phyloP scores from a whole-genome alignment of 2,888 invertebrate genomes.

The Cylloceria caligata region DNA sequence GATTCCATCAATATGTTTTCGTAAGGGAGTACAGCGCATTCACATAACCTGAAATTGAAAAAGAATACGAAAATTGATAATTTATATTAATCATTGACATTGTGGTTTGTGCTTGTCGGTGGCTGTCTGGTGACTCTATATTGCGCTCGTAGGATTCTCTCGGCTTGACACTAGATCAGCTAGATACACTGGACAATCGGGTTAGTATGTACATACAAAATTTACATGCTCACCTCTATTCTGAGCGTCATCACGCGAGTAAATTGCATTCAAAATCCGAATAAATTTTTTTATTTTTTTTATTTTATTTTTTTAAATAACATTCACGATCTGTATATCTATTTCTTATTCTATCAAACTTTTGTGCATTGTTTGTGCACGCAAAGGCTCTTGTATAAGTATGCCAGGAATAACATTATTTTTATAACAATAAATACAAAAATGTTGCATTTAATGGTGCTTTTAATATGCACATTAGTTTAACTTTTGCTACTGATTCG shows the following conservation, averaged over 20 bases:
- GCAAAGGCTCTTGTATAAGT: not conserved
- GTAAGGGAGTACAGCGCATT: too few species aligned
- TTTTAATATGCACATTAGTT: too few species aligned
- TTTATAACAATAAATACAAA: too few species aligned
- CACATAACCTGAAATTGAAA: not conserved
- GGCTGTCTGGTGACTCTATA: constrained; percentile 76
- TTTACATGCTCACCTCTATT: constrained; percentile 64
- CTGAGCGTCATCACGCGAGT: constrained; percentile 39
- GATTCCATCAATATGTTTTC: too few species aligned
- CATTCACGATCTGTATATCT: not conserved
- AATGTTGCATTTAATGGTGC: too few species aligned
- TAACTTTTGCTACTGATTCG: too few species aligned
- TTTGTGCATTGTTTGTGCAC: not conserved
- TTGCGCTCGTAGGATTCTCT: constrained; percentile 82
- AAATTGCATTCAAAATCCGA: constrained; percentile 31
- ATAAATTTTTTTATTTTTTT: constrained; percentile 19
- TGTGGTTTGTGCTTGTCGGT: constrained; percentile 77
- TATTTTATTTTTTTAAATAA: constrained; percentile 9
- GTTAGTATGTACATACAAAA: constrained; percentile 78
- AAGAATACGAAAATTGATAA: constrained; percentile 24
- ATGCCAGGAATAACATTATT: not conserved
- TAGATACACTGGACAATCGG: constrained; percentile 83
- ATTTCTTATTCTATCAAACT: constrained; percentile 23
- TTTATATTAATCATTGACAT: constrained; percentile 69
- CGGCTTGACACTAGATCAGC: constrained; percentile 83